Conservation (phyloP, 2,797 vertebrate species). For the Fundulus diaphanus region DNA sequence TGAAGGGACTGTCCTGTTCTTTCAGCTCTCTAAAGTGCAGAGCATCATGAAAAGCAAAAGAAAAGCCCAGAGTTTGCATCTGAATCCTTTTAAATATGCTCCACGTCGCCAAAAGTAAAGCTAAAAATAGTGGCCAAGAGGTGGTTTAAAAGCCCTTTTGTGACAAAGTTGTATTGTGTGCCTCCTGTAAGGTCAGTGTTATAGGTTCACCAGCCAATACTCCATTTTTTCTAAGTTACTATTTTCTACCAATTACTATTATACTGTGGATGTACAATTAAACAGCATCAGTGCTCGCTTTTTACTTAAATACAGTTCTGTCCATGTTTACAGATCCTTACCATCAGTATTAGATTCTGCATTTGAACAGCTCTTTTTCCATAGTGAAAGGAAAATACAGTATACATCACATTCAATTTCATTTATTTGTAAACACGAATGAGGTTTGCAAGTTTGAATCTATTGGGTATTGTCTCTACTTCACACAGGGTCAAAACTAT, state of each 20-base stretch:
- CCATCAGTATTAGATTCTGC: neutral
- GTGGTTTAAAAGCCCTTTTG: slow-evolving; percentile 48
- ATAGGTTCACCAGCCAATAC: slow-evolving; percentile 23
- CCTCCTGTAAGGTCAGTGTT: slow-evolving; percentile 19
- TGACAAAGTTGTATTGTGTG: slow-evolving; percentile 27
- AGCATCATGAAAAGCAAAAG: slow-evolving; percentile 42
- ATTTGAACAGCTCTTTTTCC: neutral
- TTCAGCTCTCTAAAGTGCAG: slow-evolving; percentile 28
- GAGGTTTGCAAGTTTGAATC: too few relatives aligned
- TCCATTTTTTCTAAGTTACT: neutral
- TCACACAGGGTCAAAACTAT: too few relatives aligned
- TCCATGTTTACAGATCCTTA: neutral
- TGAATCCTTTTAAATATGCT: slow-evolving; percentile 44
- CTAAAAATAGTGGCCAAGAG: slow-evolving; percentile 63
- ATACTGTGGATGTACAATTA: neutral
- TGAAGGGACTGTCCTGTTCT: slow-evolving; percentile 40
- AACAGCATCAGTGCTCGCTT: neutral
- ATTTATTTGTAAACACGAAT: too few relatives aligned
- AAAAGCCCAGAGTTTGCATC: slow-evolving; percentile 61
- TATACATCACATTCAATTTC: too few relatives aligned
- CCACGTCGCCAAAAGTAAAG: slow-evolving; percentile 26
- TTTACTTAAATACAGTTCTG: neutral
- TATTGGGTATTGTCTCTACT: too few relatives aligned
- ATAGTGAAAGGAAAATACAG: neutral
- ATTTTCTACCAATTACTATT: neutral